Conservation (phyloP, 2,797 vertebrate genomes). For the Macropus fuliginosus region DNA sequence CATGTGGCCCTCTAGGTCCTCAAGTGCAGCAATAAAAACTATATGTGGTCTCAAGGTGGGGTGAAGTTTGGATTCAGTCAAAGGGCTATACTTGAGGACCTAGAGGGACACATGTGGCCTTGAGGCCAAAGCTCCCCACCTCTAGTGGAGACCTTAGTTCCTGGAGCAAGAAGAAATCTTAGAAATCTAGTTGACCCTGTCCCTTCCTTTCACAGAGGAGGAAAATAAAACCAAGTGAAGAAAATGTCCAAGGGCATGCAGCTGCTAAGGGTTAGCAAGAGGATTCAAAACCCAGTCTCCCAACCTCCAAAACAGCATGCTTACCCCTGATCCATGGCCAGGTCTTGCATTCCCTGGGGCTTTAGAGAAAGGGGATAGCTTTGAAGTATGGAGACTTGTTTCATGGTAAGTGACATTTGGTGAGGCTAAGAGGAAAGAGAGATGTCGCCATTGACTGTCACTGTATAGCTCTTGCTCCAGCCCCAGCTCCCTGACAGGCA, state of each 20-base stretch:
- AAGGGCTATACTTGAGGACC: no score
- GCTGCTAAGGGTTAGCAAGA: background rate
- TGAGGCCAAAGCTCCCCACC: no score
- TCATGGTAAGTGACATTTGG: background rate
- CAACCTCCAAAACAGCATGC: background rate
- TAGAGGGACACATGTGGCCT: no score
- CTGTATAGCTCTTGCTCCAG: background rate
- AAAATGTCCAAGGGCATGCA: background rate
- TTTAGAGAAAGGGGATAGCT: background rate
- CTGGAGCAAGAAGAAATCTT: background rate
- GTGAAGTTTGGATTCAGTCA: no score
- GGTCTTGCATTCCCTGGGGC: background rate
- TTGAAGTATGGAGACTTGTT: background rate
- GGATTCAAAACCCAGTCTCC: background rate
- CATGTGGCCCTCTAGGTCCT: no score
- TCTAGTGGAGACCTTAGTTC: background rate
- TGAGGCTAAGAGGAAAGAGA: background rate
- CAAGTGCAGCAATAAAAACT: no score
- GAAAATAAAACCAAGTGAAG: background rate
- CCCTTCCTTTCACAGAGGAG: background rate
- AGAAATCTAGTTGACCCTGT: background rate
- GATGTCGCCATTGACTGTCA: background rate
- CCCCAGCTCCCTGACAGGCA: background rate
- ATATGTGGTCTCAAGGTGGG: no score
- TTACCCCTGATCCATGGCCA: background rate